A percentile compares a stretch with the other conserved stretches of the same genome.
Evolutionary conservation across 2,113 vertebrate genomes (phyloP).

Genomic region (Pelvicachromis taeniatus): DNA sequence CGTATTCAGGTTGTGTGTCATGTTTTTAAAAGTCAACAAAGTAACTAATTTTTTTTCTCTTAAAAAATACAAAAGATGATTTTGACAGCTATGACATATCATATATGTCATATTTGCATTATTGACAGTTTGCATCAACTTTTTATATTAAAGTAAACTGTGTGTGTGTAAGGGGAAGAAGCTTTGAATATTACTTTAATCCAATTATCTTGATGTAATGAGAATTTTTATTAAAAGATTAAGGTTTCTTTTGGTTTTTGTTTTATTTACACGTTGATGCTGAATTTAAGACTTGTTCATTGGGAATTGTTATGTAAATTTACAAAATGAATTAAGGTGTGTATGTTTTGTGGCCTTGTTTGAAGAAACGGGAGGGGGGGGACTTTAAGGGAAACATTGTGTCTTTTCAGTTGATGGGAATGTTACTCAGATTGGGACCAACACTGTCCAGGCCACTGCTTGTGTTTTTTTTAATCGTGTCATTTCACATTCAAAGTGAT

Average conservation of each 20-base stretch:
- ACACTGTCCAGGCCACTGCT: neutral
- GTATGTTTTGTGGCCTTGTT: neutral
- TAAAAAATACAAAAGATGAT: neutral
- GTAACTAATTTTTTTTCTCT: neutral
- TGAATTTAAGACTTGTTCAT: neutral
- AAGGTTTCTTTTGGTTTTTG: neutral
- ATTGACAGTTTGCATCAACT: neutral
- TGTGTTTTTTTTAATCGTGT: slow-evolving; percentile 14
- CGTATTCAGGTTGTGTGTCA: neutral
- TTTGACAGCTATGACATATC: neutral
- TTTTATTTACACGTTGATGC: neutral
- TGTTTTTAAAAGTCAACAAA: neutral
- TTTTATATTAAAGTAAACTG: neutral
- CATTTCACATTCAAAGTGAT: slow-evolving; percentile 61
- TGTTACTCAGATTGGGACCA: neutral
- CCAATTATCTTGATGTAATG: neutral
- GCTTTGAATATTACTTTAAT: neutral
- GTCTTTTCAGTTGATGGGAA: neutral
- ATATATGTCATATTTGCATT: neutral
- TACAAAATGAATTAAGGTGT: neutral
- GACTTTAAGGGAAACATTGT: neutral
- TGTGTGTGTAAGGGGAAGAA: neutral
- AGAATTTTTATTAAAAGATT: neutral
- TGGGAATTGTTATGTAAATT: neutral
- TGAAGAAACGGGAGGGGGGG: neutral